Evolutionary conservation across 2,113 vertebrate species (phyloP).

Genomic region (Cottus gobio): DNA sequence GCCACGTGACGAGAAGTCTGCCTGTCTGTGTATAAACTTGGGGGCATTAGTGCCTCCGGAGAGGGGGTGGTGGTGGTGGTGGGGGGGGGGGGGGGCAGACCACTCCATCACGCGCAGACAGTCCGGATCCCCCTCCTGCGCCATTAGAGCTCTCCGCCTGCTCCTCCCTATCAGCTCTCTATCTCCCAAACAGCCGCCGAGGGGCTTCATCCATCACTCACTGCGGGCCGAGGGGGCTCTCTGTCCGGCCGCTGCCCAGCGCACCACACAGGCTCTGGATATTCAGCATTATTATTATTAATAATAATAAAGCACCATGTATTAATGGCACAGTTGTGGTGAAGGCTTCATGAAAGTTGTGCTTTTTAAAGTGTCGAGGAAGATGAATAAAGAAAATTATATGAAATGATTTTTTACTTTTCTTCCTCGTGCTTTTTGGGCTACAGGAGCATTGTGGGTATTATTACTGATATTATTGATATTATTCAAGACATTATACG

Average conservation of each 20-base stretch:
- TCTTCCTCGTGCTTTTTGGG: neutral
- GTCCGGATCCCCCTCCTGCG: constrained; percentile 57
- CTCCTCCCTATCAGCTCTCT: constrained; percentile 74
- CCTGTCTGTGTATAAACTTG: constrained; percentile 68
- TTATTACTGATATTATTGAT: too few species aligned
- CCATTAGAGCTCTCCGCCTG: constrained; percentile 66
- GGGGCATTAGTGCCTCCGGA: constrained; percentile 64
- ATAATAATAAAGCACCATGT: neutral
- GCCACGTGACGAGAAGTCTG: constrained; percentile 25
- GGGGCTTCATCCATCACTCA: constrained; percentile 62
- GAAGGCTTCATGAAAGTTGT: neutral
- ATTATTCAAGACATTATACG: neutral
- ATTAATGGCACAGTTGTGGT: neutral
- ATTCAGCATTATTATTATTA: too few species aligned
- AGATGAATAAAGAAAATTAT: neutral
- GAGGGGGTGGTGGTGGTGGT: constrained; percentile 40
- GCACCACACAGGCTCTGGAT: too few species aligned
- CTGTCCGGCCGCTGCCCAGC: too few species aligned
- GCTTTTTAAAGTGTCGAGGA: neutral
- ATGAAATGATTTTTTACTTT: too few species aligned
- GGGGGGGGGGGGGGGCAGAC: constrained; percentile 48
- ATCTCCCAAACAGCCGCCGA: constrained; percentile 74
- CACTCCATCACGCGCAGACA: constrained; percentile 73
- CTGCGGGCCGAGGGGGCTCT: neutral
- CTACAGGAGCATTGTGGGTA: neutral